Evolutionary conservation across 2,113 vertebrate species (phyloP).

Genomic region (Rhinolophus sinicus): DNA sequence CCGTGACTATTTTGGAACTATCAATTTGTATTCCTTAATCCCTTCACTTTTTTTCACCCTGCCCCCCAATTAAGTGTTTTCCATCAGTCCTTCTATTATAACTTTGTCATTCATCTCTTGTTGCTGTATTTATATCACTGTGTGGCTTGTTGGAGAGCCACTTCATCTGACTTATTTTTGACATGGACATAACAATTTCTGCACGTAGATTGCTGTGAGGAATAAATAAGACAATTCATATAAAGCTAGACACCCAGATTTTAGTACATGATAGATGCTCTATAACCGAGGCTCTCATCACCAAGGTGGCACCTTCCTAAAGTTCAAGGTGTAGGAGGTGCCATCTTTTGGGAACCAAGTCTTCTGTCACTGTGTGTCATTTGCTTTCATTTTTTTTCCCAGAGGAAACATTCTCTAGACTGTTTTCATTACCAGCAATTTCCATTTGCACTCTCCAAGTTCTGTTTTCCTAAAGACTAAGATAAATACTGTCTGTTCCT

Average conservation of each 20-base stretch:
- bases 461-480: background rate
- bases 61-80: background rate
- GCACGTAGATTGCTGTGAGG: background rate
- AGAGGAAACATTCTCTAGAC: conserved; percentile 34
- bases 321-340: conserved; percentile 63
- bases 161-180: background rate
- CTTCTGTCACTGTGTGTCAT: conserved; percentile 1
- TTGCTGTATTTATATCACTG: background rate
- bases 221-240: background rate
- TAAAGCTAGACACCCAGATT: background rate
- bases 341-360: conserved; percentile 17
- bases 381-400: conserved; percentile 3
- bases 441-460: conserved; percentile 34
- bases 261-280: background rate
- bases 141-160: background rate
- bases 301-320: conserved; percentile 5
- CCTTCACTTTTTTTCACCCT: too few species aligned
- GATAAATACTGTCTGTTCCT: background rate
- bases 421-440: conserved; percentile 24
- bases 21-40: too few species aligned
- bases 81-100: background rate
- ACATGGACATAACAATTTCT: background rate
- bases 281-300: background rate
- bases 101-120: too few species aligned
- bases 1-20: too few species aligned